Conservation (phyloP, 2,888 invertebrate species). For the Epirrita christyi region DNA sequence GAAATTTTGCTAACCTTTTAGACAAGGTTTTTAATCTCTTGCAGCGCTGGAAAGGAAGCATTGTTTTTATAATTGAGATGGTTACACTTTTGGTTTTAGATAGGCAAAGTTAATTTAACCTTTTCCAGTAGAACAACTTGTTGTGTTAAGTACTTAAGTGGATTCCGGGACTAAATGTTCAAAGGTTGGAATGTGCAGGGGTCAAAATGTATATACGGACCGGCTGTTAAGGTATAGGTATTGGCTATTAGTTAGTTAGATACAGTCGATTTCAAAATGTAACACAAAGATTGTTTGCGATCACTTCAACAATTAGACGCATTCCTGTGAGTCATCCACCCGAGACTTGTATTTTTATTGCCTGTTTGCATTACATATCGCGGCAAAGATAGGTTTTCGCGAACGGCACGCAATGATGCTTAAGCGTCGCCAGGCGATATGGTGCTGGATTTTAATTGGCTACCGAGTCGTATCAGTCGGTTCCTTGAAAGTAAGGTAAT, state of each 20-base stretch:
- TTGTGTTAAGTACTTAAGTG: too few relatives aligned
- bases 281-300: conserved; percentile 68
- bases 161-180: too few relatives aligned
- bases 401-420: conserved; percentile 52
- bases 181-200: too few relatives aligned
- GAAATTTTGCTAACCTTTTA: background rate
- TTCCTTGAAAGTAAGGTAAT: conserved; percentile 58
- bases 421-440: conserved; percentile 50
- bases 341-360: conserved; percentile 77
- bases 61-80: background rate
- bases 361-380: conserved; percentile 70
- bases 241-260: background rate
- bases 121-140: too few relatives aligned
- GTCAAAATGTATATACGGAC: too few relatives aligned
- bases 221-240: too few relatives aligned
- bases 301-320: conserved; percentile 74
- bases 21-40: too few relatives aligned
- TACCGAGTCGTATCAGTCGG: conserved; percentile 43
- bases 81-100: too few relatives aligned
- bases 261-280: conserved; percentile 58
- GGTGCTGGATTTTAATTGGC: conserved; percentile 43
- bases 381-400: conserved; percentile 59
- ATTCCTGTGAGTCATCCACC: conserved; percentile 79
- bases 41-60: too few relatives aligned
- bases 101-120: too few relatives aligned